Conservation (phyloP, 2,888 invertebrate genomes). For the Brenthis daphne region DNA sequence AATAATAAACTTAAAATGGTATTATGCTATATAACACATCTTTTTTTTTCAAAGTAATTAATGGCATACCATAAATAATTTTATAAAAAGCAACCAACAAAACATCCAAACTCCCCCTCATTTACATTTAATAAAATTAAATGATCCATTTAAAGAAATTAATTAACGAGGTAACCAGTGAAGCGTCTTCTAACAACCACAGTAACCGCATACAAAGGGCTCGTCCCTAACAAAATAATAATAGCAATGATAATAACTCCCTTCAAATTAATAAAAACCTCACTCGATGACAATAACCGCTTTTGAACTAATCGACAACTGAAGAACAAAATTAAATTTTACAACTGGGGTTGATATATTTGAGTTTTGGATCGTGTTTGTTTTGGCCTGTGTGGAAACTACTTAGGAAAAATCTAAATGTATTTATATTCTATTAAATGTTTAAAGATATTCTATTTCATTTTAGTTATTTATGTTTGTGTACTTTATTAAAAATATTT, state of each 20-base stretch:
- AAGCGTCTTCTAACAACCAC: slow-evolving; percentile 69
- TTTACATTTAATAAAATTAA: slow-evolving; percentile 82
- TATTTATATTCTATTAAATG: too few relatives aligned
- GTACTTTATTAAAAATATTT: too few relatives aligned
- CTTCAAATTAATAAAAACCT: slow-evolving; percentile 78
- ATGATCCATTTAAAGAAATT: slow-evolving; percentile 81
- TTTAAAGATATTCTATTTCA: too few relatives aligned
- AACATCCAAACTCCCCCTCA: slow-evolving; percentile 69
- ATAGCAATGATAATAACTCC: slow-evolving; percentile 72
- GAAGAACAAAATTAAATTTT: slow-evolving; percentile 67
- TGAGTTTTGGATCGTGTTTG: slow-evolving; percentile 4
- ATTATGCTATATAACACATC: not conserved
- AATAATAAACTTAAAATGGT: not conserved
- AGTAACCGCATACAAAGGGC: slow-evolving; percentile 55
- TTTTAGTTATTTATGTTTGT: too few relatives aligned
- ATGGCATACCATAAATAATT: slow-evolving; percentile 35
- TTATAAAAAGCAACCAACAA: slow-evolving; percentile 51
- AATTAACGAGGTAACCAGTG: slow-evolving; percentile 79
- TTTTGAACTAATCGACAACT: slow-evolving; percentile 74
- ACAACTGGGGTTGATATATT: slow-evolving; percentile 23
- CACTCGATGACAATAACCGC: slow-evolving; percentile 77
- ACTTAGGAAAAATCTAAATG: not conserved
- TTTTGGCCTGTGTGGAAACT: not conserved
- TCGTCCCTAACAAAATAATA: slow-evolving; percentile 56
- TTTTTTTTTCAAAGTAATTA: slow-evolving; percentile 28